Base-by-base conservation (phyloP, 2,797 vertebrate genomes). In the Poeciliopsis paucimaculata region DNA sequence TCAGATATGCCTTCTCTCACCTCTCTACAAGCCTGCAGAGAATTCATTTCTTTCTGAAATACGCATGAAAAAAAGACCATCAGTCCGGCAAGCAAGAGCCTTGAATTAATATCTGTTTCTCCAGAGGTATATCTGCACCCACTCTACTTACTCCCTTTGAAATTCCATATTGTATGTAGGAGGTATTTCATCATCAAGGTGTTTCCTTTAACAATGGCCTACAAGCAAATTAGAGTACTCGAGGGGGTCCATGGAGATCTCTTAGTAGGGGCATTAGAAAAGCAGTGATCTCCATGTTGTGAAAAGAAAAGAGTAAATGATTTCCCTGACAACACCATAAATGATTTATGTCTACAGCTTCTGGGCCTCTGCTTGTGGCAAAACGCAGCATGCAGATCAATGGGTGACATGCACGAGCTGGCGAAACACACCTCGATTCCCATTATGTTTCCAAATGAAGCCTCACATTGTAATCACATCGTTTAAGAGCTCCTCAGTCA, bases 41-140 rank as follows among this genome's bases (percentile, higher is more conserved):
- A 94, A 92, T 92, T 93, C 83, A 92, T 94, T 93, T 93, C 82
- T 88, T 89, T 91, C 90, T 91, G 88, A 93, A 94, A 91, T 92
- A 91, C 91, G 91, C 77, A 79, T 90, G 88, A 87, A 23, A 51
- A 92, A 92, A 88, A 90, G 89, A 92, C 89, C 91, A 92, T 92
- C 90, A 91, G 91, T 92, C 92, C 84, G 70, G 91, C 90, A 89
- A 92, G 93, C 91, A 91, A 82, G 87, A 93, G 87, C 89, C 92
- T 93, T 91, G 94, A 95, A 95, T 95, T 93, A 96, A 95, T 95
- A 93, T 95, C 89, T 92, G 92, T 95, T 94, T 94, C 92, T 95
- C 94, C 93, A 94, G 91, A 91, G 93, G 94, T 93, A 76, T 95
- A 76, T 95, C 94, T 95, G 94, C 92, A 94, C 91, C 88, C 75